Evolutionary conservation across 2,888 invertebrate genomes (phyloP).

Genomic region (Sinohyriopsis cumingii): DNA sequence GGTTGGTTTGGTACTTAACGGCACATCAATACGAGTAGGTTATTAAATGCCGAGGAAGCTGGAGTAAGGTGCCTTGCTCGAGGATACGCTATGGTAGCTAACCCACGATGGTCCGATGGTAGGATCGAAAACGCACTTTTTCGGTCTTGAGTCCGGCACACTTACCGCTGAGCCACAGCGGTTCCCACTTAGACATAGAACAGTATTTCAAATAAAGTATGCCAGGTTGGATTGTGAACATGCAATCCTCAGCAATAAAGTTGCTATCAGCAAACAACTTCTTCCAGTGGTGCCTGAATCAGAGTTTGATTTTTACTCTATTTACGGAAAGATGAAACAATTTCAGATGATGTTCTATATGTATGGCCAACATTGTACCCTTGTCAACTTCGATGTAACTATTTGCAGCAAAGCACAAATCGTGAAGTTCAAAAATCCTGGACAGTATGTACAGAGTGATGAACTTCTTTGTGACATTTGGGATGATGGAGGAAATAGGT

Average conservation of each 20-base stretch:
- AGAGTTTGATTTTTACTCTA: conserved; percentile 11
- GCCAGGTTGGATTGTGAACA: conserved; percentile 6
- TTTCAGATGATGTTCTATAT: conserved; percentile 13
- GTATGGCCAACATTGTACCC: conserved; percentile 14
- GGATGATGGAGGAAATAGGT: conserved; percentile 2
- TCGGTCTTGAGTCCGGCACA: too few species aligned
- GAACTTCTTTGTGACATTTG: conserved; percentile 20
- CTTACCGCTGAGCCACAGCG: too few species aligned
- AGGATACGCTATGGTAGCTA: too few species aligned
- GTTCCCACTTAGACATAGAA: too few species aligned
- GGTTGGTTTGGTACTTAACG: too few species aligned
- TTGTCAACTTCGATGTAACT: conserved; percentile 20
- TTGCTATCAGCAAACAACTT: conserved; percentile 1
- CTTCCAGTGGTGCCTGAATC: conserved; percentile 12
- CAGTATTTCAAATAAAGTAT: neutral
- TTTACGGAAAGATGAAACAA: conserved; percentile 15
- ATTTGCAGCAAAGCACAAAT: conserved; percentile 25
- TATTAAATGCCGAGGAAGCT: too few species aligned
- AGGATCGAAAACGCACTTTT: too few species aligned
- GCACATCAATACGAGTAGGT: too few species aligned
- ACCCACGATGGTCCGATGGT: too few species aligned
- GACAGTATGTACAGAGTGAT: conserved; percentile 19
- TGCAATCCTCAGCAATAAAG: conserved; percentile 2
- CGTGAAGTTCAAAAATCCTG: conserved; percentile 15
- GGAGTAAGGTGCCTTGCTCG: too few species aligned